Evolutionary conservation across 2,888 invertebrate species (phyloP).

Genomic region (Tenthredo livida): DNA sequence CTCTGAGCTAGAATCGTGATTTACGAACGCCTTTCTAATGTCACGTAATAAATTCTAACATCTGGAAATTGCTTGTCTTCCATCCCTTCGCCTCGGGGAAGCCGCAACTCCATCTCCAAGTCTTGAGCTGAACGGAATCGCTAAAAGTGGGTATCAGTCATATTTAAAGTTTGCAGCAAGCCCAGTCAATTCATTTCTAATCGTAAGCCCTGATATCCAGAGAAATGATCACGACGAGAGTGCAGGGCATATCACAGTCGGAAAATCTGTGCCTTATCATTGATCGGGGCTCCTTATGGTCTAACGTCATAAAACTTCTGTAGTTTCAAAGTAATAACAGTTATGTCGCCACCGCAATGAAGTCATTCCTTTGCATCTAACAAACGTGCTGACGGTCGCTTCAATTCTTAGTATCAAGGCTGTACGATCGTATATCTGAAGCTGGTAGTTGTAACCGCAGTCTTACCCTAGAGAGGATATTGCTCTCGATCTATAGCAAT

Average conservation of each 20-base stretch:
- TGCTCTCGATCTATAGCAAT: constrained; percentile 46
- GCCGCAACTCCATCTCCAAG: constrained; percentile 12
- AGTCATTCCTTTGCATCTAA: constrained; percentile 44
- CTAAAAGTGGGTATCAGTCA: not conserved
- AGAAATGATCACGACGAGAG: not conserved
- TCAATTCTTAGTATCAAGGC: constrained; percentile 41
- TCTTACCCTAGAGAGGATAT: constrained; percentile 52
- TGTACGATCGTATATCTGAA: constrained; percentile 46
- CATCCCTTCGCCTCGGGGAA: constrained; percentile 25
- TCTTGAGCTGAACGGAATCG: not conserved
- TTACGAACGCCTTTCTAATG: constrained; percentile 48
- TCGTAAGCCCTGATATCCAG: not conserved
- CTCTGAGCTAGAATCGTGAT: constrained; percentile 34
- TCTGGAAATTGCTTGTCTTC: constrained; percentile 48
- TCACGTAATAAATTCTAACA: constrained; percentile 50
- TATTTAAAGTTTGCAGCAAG: not conserved
- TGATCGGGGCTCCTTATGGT: not conserved
- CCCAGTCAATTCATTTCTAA: not conserved
- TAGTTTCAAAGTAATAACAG: constrained; percentile 37
- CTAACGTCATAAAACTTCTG: constrained; percentile 20
- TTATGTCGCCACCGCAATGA: constrained; percentile 45
- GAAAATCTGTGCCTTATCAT: not conserved
- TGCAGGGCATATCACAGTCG: not conserved
- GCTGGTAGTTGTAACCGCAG: constrained; percentile 49
- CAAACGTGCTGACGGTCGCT: constrained; percentile 24